Conservation (phyloP, 2,888 invertebrate genomes). For the Lysandra coridon region DNA sequence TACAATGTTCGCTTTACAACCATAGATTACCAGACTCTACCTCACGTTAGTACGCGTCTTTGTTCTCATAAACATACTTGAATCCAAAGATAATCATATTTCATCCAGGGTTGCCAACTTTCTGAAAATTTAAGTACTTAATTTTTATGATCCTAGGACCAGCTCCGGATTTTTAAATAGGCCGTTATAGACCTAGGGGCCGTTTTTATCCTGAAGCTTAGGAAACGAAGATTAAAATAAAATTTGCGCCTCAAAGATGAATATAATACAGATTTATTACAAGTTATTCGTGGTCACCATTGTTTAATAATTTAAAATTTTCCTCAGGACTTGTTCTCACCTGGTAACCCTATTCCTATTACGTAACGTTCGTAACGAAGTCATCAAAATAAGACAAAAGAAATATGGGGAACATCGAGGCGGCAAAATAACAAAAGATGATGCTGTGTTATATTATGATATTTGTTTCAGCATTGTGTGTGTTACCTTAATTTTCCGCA, state of each 20-base stretch:
- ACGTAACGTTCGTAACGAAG: neutral
- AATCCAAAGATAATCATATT: neutral
- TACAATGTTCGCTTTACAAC: constrained; percentile 30
- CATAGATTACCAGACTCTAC: constrained; percentile 22
- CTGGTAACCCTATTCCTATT: neutral
- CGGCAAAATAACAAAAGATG: neutral
- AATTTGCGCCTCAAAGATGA: too few species aligned
- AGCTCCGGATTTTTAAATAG: too few species aligned
- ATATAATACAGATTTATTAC: neutral
- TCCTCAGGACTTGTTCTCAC: neutral
- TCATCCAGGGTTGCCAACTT: neutral
- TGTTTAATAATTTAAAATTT: neutral
- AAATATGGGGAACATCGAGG: neutral
- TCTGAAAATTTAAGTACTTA: neutral
- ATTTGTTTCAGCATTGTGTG: neutral
- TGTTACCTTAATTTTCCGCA: neutral
- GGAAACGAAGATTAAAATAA: too few species aligned
- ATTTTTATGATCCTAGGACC: neutral
- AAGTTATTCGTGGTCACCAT: neutral
- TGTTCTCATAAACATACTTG: constrained; percentile 4
- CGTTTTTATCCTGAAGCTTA: too few species aligned
- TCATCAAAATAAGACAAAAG: neutral
- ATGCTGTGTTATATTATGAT: neutral
- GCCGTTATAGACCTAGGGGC: too few species aligned
- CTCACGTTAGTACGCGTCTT: neutral